Evolutionary conservation across 2,888 invertebrate genomes (phyloP), one percentile per base, ranked within the genome.

Genomic region (Taphrorychus bicolor): DNA sequence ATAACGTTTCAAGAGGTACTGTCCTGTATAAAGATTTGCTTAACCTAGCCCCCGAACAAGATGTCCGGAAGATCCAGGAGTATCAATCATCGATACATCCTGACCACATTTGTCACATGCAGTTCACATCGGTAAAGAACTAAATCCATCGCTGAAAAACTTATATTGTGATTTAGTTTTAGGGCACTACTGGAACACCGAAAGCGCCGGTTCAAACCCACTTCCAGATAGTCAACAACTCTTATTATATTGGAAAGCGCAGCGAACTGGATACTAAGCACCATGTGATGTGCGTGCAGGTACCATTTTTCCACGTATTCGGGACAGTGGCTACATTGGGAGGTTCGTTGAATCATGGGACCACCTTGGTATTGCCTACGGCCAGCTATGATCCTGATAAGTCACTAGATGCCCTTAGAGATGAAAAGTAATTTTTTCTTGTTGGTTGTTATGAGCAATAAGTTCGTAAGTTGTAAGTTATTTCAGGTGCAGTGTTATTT

Each of bases 271-370:
- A 83, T 51, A 79, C 82, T 19, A 84, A 81, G 19, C 83, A 85
- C 71, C 83, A 85, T 14, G 87, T 75, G 66, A 81, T 88, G 63
- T 89, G 88, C 70, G 75, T 88, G 2, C 90, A 91, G 75, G 90
- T 92, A 16, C 94, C 94, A 0, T 83, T 93, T 19, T 95, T 93
- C 79, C 95, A 96, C 80, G 92, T 90, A 32, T 94, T 88, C 78
- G 95, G 94, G 0, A 87, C 89, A 66, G 85, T 89, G 1, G 82
- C 88, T 51, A 89, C 88, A 0, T 83, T 88, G 17, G 74, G 91
- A 23, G 82, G 85, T 0, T 84, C 83, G 5, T 76, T 92, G 19
- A 83, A 87, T 22, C 83, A 86, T 74, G 91, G 91, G 0, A 81
- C 85, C 0, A 88, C 90, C 0, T 59, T 88, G 17, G 86, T 92